Evolutionary conservation across 2,797 vertebrate genomes (phyloP).

Genomic region (Distichodus sexfasciatus): DNA sequence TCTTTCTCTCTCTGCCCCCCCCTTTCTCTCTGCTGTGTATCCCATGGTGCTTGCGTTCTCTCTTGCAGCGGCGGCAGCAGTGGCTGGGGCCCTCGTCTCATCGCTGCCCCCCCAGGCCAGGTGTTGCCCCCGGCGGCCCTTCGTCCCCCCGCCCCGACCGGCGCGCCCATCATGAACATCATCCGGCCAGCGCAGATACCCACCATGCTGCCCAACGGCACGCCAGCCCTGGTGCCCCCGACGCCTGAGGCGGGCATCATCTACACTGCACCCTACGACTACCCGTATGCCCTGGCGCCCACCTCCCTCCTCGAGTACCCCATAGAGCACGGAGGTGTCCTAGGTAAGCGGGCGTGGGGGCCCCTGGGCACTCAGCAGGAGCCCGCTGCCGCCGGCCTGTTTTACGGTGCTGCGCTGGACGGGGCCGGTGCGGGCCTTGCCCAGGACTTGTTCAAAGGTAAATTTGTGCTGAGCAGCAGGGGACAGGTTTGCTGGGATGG

Average conservation of each 20-base stretch:
- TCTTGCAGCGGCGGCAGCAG: constrained; percentile 83
- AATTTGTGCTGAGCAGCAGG: constrained; percentile 82
- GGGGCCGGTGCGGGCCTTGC: constrained; percentile 70
- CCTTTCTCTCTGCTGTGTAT: constrained; percentile 55
- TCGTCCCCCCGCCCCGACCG: constrained; percentile 72
- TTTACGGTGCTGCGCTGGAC: constrained; percentile 76
- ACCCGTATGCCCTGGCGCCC: constrained; percentile 82
- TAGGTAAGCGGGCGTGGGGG: constrained; percentile 76
- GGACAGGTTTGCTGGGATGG: constrained; percentile 47
- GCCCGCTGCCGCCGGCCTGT: constrained; percentile 66
- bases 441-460: constrained; percentile 84
- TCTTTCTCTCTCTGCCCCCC: constrained; percentile 53
- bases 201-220: constrained; percentile 77
- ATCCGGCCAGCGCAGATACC: constrained; percentile 80
- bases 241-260: constrained; percentile 77
- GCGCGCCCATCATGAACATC: constrained; percentile 80
- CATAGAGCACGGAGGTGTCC: constrained; percentile 81
- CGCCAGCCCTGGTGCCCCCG: constrained; percentile 79
- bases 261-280: constrained; percentile 82
- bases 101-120: constrained; percentile 73
- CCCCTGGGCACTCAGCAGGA: constrained; percentile 64
- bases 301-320: constrained; percentile 84
- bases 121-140: constrained; percentile 66
- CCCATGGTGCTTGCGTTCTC: constrained; percentile 84
- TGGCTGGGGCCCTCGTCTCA: constrained; percentile 78